These are phyloP conservation scores for Drosophila sproati DNA, from an alignment of 1,140 invertebrate species.

Conservation along the genomic window DNA sequence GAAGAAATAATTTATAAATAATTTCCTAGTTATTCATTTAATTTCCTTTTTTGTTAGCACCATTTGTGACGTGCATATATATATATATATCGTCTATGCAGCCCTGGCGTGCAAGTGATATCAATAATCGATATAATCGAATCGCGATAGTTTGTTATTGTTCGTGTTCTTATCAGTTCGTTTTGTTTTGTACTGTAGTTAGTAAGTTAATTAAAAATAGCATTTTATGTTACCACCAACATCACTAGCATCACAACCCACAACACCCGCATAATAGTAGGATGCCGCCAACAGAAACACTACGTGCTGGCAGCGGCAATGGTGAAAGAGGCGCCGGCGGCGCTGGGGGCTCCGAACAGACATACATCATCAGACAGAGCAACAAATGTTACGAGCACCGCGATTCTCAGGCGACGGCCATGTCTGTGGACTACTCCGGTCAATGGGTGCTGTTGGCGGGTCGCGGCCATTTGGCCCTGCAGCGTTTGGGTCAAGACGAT, in stretches of 20 bases:
- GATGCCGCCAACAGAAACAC: constrained; percentile 73
- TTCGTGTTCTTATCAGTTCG: constrained; percentile 44
- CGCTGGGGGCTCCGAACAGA: constrained; percentile 53
- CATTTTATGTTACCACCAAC: constrained; percentile 42
- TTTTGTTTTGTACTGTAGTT: constrained; percentile 38
- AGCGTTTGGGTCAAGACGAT: constrained; percentile 89
- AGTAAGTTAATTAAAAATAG: constrained; percentile 35
- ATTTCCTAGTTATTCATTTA: too few species aligned
- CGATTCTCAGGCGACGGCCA: constrained; percentile 93
- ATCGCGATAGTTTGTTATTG: constrained; percentile 37
- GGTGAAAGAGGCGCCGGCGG: constrained; percentile 31
- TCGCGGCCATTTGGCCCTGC: constrained; percentile 89
- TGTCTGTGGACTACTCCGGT: constrained; percentile 95
- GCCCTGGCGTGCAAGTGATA: neutral
- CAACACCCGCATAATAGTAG: constrained; percentile 1
- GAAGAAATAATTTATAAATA: too few species aligned
- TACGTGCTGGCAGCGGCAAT: constrained; percentile 53
- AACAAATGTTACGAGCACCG: constrained; percentile 79
- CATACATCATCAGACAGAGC: constrained; percentile 74
- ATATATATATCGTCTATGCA: neutral
- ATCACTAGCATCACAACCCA: neutral
- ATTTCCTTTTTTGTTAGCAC: too few species aligned
- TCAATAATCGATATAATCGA: neutral
- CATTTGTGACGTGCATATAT: neutral
- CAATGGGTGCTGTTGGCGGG: constrained; percentile 93